A percentile compares a stretch with the other conserved stretches of the same genome.
Evolutionary conservation across 2,888 invertebrate species (phyloP).

Genomic region (Argyra leucocephala): DNA sequence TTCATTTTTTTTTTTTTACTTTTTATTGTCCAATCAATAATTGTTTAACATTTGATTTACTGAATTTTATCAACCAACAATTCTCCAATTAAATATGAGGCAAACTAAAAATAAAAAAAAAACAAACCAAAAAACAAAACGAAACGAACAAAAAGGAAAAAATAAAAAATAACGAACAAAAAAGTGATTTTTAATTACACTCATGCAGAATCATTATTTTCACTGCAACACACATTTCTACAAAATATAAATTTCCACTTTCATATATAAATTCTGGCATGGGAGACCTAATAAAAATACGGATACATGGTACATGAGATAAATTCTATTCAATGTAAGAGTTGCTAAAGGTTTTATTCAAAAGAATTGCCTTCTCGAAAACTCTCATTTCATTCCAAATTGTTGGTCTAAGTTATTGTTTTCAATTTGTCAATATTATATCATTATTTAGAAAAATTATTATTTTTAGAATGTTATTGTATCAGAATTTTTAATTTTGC

Average conservation of each 20-base stretch:
- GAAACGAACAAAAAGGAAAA: not conserved
- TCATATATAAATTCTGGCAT: not conserved
- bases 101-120: not conserved
- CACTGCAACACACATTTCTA: not conserved
- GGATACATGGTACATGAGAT: no score
- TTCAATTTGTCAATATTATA: no score
- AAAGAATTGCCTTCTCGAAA: no score
- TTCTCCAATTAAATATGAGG: slow-evolving; percentile 2
- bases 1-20: not conserved
- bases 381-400: no score
- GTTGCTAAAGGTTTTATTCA: no score
- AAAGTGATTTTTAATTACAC: not conserved
- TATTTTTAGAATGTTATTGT: no score
- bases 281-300: not conserved
- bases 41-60: not conserved
- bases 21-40: not conserved
- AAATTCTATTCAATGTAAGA: no score
- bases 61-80: slow-evolving; percentile 1
- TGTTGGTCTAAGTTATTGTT: no score
- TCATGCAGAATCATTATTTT: not conserved
- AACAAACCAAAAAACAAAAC: not conserved
- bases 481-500: no score
- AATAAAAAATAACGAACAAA: not conserved
- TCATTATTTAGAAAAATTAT: no score
- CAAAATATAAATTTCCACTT: not conserved